phyloP scores from a whole-genome alignment of 2,113 vertebrate genomes.

The Ariopsis seemanni region DNA sequence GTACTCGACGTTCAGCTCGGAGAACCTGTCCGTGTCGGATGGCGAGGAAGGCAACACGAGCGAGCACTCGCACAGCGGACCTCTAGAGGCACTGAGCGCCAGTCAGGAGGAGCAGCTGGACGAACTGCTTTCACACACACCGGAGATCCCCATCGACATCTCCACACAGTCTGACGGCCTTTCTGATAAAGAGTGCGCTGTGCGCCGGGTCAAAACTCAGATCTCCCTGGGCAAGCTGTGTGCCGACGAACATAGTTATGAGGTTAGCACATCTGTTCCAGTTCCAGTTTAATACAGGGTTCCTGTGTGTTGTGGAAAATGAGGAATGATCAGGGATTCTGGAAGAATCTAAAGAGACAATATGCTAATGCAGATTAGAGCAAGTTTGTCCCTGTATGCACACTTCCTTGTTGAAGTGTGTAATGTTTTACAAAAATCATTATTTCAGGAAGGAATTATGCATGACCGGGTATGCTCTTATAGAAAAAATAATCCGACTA shows the following conservation, averaged over 20 bases:
- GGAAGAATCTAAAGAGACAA: background rate
- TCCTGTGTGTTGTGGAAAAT: background rate
- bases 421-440: background rate
- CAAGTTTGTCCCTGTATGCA: background rate
- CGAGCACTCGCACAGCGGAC: conserved; percentile 89
- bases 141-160: conserved; percentile 97
- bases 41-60: conserved; percentile 99
- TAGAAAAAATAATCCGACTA: background rate
- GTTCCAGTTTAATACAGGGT: background rate
- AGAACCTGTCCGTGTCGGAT: conserved; percentile 95
- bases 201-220: conserved; percentile 96
- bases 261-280: conserved; percentile 72
- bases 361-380: background rate
- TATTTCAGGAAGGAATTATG: background rate
- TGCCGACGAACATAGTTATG: conserved; percentile 86
- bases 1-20: conserved; percentile 97
- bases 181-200: conserved; percentile 96
- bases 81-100: conserved; percentile 80
- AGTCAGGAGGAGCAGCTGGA: conserved; percentile 86
- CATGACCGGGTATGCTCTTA: background rate
- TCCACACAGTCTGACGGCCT: conserved; percentile 95
- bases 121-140: conserved; percentile 91
- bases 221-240: conserved; percentile 97
- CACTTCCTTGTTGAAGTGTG: background rate
- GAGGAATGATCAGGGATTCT: background rate